Percentiles rank a stretch among this genome's conserved stretches.
phyloP scores from a whole-genome alignment of 2,113 vertebrate genomes.

The Pseudorectes ferrugineus region DNA sequence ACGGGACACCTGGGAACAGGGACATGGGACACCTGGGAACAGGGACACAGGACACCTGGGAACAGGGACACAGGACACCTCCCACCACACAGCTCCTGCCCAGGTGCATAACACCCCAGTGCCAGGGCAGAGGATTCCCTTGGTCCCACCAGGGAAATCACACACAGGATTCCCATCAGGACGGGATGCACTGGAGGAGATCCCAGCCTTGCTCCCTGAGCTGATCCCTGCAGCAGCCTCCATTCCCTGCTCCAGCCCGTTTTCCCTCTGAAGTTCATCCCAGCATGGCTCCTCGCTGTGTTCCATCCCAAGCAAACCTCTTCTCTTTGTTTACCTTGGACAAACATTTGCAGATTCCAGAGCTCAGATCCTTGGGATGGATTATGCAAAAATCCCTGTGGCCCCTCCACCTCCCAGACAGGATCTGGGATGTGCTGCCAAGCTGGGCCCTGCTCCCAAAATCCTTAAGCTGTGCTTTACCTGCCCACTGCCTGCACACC shows the following conservation, averaged over 20 bases:
- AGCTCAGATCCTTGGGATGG: background rate
- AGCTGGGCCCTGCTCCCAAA: background rate
- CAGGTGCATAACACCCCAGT: background rate
- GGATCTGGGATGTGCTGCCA: background rate
- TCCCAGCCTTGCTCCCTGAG: background rate
- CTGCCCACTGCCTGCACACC: background rate
- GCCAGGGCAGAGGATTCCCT: background rate
- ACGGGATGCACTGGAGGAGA: background rate
- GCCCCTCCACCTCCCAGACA: background rate
- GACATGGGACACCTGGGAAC: background rate
- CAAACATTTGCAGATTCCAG: slow-evolving; percentile 15
- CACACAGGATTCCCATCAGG: background rate
- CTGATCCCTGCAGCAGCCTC: background rate
- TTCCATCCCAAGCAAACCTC: background rate
- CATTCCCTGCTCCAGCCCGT: background rate
- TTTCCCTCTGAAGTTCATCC: background rate
- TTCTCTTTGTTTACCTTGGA: background rate
- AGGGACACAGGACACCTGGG: background rate
- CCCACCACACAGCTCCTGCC: background rate
- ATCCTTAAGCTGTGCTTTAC: background rate
- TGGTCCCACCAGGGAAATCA: background rate
- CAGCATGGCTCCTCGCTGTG: background rate
- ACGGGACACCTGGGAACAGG: background rate
- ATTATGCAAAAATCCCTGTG: background rate
- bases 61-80: background rate